Conservation (phyloP, 2,888 invertebrate genomes). For the Lasioglossum vierecki region DNA sequence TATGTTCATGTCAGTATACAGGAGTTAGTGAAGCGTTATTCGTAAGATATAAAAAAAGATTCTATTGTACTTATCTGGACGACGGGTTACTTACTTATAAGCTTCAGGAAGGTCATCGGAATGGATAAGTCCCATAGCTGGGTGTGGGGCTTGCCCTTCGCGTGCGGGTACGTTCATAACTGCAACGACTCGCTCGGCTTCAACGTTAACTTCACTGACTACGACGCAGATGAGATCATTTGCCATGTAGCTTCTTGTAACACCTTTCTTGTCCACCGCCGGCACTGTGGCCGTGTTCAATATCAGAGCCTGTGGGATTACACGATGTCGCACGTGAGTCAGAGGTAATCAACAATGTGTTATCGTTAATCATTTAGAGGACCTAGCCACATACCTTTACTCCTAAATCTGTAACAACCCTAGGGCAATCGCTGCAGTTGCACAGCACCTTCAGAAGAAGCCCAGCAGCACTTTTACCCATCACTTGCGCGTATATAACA, state of each 20-base stretch:
- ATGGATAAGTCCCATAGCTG: constrained; percentile 93
- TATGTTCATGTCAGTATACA: constrained; percentile 58
- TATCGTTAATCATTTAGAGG: neutral
- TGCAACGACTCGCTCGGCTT: constrained; percentile 94
- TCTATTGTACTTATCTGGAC: constrained; percentile 45
- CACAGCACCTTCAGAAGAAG: constrained; percentile 93
- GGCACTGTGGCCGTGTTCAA: constrained; percentile 87
- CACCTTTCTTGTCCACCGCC: constrained; percentile 92
- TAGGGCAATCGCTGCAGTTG: constrained; percentile 90
- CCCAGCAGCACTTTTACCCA: constrained; percentile 90
- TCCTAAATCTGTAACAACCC: constrained; percentile 94
- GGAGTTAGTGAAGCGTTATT: constrained; percentile 69
- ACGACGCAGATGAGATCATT: constrained; percentile 95
- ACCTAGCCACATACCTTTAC: constrained; percentile 88
- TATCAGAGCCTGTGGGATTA: constrained; percentile 78
- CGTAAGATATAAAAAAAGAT: constrained; percentile 39
- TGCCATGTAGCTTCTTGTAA: constrained; percentile 91
- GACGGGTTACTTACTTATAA: constrained; percentile 90
- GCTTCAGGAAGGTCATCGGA: constrained; percentile 92
- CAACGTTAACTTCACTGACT: constrained; percentile 93
- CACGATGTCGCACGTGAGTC: neutral
- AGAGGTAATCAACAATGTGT: neutral
- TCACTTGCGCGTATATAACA: constrained; percentile 91
- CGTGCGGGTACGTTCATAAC: constrained; percentile 93
- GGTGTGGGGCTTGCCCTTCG: constrained; percentile 89